phyloP scores from a whole-genome alignment of 2,888 invertebrate species.

The Mimumesa dahlbomi region DNA sequence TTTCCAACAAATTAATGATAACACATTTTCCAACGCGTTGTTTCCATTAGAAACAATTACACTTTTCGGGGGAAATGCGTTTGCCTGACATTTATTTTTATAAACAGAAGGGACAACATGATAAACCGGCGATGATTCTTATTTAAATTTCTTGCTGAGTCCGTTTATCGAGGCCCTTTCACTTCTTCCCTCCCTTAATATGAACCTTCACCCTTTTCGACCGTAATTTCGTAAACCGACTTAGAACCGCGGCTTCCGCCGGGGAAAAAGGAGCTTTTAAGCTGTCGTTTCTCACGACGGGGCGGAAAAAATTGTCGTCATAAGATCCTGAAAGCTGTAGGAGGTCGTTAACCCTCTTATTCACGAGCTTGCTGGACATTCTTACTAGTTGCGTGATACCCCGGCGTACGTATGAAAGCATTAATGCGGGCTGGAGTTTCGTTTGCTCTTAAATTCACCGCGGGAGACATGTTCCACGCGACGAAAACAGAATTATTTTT shows the following conservation, averaged over 20 bases:
- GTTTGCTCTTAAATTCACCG: background rate
- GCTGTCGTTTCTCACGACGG: conserved; percentile 2
- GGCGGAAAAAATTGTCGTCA: conserved; percentile 16
- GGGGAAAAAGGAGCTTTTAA: conserved; percentile 10
- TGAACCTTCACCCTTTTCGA: background rate
- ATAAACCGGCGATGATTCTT: background rate
- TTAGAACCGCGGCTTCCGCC: background rate
- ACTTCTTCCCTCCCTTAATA: background rate
- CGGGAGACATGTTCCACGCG: conserved; percentile 7
- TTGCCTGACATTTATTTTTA: no score
- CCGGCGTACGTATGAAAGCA: background rate
- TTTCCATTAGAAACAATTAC: no score
- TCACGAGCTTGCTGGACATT: conserved; percentile 3
- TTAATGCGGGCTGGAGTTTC: background rate
- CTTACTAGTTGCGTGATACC: background rate
- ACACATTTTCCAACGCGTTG: background rate
- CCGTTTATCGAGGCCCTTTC: background rate
- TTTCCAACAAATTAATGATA: background rate
- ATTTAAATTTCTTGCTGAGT: background rate
- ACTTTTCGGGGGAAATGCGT: no score
- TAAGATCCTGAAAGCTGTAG: conserved; percentile 3
- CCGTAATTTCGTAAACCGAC: background rate
- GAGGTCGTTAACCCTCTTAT: conserved; percentile 32
- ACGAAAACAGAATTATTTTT: conserved; percentile 3
- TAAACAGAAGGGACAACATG: background rate